Evolutionary conservation across 2,797 vertebrate species (phyloP), one percentile per base, ranked within the genome.

Genomic region (Darevskia nairensis): DNA sequence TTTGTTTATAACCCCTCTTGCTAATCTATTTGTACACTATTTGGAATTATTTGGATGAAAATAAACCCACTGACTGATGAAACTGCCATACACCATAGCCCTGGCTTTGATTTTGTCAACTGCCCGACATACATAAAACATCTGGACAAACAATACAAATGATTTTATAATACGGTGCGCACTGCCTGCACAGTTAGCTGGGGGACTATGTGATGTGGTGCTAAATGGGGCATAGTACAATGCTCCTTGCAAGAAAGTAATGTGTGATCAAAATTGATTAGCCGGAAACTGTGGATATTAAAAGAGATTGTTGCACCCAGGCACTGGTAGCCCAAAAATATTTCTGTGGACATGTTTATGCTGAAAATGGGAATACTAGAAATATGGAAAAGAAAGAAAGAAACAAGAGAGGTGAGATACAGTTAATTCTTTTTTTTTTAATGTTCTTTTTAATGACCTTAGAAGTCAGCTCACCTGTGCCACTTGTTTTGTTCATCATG

Each of bases 171-270:
- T 23, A n/a, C 10, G 69, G 25, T 32, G 29, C 25, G 27, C 66
- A 68, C 66, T 68, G 21, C 9, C 27, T 69, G 68, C 32, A 88
- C 84, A 92, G 90, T 94, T 94, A 94, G 80, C 88, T 84, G 88
- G 92, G 88, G 92, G 94, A 93, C 80, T 85, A 13, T 91, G 90
- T 90, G 93, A 90, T 25, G 2, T 84, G 35, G 2, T 92, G 82
- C 78, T 95, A 94, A 96, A 93, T 92, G 89, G 80, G 77, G 84
- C 88, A 91, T 89, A 87, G 84, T 83, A 88, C 88, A 94, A 86
- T 87, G 85, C 29, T 89, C 66, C 78, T 21, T 91, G 84, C 44
- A 90, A 94, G 86, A 84, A 89, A 89, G 89, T 92, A 93, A 84
- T 61, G 21, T 76, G 81, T 88, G 75, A 91, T 76, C 68, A 92